These are phyloP conservation scores for Phocides pigmalion DNA, from an alignment of 1,140 invertebrate genomes.

Conservation along the genomic window DNA sequence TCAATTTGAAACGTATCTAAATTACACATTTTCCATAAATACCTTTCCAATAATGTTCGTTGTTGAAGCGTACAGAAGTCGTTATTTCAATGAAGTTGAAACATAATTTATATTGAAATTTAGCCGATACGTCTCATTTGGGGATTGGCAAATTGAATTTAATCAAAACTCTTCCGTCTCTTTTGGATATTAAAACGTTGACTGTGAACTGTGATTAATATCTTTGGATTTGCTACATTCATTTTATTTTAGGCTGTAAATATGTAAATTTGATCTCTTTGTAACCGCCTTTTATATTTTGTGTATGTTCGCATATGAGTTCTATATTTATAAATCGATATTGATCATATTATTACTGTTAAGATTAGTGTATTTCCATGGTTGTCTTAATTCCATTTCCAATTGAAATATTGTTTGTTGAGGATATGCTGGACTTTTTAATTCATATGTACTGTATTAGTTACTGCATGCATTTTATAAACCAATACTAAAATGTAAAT, in stretches of 20 bases:
- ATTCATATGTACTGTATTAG: too few species aligned
- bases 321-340: too few species aligned
- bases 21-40: neutral
- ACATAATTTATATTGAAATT: conserved; percentile 12
- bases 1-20: neutral
- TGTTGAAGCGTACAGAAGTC: neutral
- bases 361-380: too few species aligned
- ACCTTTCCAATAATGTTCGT: neutral
- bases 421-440: too few species aligned
- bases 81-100: conserved; percentile 1
- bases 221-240: neutral
- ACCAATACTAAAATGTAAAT: too few species aligned
- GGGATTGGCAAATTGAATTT: conserved; percentile 3
- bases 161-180: conserved; percentile 5
- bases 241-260: conserved; percentile 1
- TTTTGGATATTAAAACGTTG: conserved; percentile 2
- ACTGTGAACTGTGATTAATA: conserved; percentile 2
- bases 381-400: too few species aligned
- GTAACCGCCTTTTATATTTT: too few species aligned
- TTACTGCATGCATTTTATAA: too few species aligned
- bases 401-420: too few species aligned
- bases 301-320: too few species aligned
- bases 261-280: too few species aligned
- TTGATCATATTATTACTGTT: too few species aligned
- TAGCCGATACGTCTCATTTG: conserved; percentile 11